Percentiles rank a stretch among this genome's conserved stretches.
Conservation (phyloP, 2,888 invertebrate genomes). For the Diarsia mendica region DNA sequence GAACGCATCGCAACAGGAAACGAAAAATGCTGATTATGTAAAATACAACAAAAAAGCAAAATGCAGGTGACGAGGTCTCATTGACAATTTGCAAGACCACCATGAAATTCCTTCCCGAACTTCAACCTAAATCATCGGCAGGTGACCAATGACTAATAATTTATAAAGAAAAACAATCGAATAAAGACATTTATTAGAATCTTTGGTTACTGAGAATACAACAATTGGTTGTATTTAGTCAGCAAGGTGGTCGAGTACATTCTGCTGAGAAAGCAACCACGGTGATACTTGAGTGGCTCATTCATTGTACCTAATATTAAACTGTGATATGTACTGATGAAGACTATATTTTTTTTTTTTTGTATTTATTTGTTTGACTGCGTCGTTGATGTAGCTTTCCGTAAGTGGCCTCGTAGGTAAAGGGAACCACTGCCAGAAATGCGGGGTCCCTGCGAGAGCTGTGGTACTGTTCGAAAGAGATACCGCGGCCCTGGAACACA, state of each 20-base stretch:
- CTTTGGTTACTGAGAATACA: conserved; percentile 56
- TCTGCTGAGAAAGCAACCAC: conserved; percentile 3
- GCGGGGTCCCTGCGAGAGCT: too few relatives aligned
- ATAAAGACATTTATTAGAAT: conserved; percentile 46
- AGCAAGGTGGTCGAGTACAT: conserved; percentile 37
- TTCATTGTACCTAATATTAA: conserved; percentile 58
- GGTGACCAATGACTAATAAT: conserved; percentile 61
- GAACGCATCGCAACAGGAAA: neutral
- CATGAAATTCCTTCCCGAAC: conserved; percentile 34
- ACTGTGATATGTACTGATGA: conserved; percentile 14
- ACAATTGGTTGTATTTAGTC: conserved; percentile 53
- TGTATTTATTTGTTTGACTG: neutral
- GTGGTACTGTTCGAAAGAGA: too few relatives aligned
- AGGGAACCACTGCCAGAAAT: too few relatives aligned
- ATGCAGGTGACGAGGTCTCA: neutral
- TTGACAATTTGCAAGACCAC: conserved; percentile 39
- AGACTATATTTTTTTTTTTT: too few relatives aligned
- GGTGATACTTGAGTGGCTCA: conserved; percentile 43
- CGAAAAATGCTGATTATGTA: neutral
- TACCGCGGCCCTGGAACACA: too few relatives aligned
- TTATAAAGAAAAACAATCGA: conserved; percentile 55
- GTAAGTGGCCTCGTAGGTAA: too few relatives aligned
- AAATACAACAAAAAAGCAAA: neutral
- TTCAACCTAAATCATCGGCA: conserved; percentile 26
- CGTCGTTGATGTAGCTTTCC: neutral